Base-by-base conservation (phyloP, 2,888 invertebrate species). In the Oscheius myriophilus region DNA sequence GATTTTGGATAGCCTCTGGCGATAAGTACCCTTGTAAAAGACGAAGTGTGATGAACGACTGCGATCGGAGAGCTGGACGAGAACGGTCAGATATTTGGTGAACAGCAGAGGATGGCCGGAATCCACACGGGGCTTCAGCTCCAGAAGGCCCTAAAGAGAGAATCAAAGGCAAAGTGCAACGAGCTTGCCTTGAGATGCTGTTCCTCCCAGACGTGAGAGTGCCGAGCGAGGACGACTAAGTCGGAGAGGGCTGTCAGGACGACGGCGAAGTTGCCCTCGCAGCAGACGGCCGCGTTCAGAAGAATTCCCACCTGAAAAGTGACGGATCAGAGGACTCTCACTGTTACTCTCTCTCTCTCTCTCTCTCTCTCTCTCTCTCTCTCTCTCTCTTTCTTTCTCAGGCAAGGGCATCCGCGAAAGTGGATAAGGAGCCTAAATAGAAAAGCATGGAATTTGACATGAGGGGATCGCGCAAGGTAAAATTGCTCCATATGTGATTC, bases 131-230 rank as follows among this genome's bases (percentile, higher is more conserved):
- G 39, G 18, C 16, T 66, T 53, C 1, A 67, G 23, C 42, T 67
- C 61, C 1, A n/a, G 18, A n/a, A 67, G 12, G 16, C 16, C 53
- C 59, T 67, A 16, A 67, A 52, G 9, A 46, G 21, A 2, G 25
- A n/a, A 14, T 11, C 7, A 51, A 33, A 33, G 33, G 9, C 4
- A 33, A 33, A 9, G 33, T 6, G 9, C 3, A 9, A 33, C 9
- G 33, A n/a, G 25, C 67, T 23, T 1, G 74, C 77, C 57, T 55
- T 67, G 12, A 80, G 63, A 67, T 78, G 79, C 41, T 65, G 70
- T n/a, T 72, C 75, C 9, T 63, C 73, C 80, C 80, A 80, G 3
- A 76, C 58, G 53, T 73, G 79, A 3, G 80, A 61, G 54, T 73
- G 73, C 6, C 51, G 66, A 11, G 80, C 71, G 11, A 80, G 55